Base-by-base conservation (phyloP, 2,113 vertebrate species). In the Galbula dea region DNA sequence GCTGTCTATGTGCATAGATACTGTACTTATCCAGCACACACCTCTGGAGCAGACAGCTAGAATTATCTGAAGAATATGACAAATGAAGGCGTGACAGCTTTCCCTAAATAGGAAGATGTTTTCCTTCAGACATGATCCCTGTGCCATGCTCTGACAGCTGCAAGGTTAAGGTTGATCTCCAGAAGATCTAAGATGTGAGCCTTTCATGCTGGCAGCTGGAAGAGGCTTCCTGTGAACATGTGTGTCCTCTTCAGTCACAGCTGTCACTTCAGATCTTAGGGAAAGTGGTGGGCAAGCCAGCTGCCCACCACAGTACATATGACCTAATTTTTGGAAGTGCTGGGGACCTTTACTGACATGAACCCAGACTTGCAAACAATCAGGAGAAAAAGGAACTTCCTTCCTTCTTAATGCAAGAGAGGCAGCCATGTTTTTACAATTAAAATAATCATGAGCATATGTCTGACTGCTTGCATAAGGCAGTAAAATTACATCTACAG, bases 381-480 rank as follows among this genome's bases (percentile, higher is more conserved):
- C 49, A 52, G 32, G 24, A 91, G 63, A 52, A 89, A 86, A 74
- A 83, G 51, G 68, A 85, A 91, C 91, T 95, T 94, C 80, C 79
- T 86, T 94, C 91, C 59, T 74, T 43, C 63, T 83, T 80, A 74
- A 63, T 30, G 73, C 1, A 2, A 86, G 78, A 76, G 37, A 94
- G 46, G 39, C 82, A 87, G 55, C 20, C 68, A 92, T 69, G 24
- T 59, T 94, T 89, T 77, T 83, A 80, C 75, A 94, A 92, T 91
- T 85, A 92, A 91, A 95, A 89, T 93, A 95, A 91, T 94, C 91
- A 71, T 5, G 11, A 96, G 62, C 87, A 89, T 89, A 91, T 94
- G 89, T 69, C 45, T 84, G 52, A 71, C 73, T 92, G 79, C 83
- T 93, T 87, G 72, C 72, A 71, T 88, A 90, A 92, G 81, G 83